Percentiles rank a stretch among this genome's conserved stretches.
Evolutionary conservation across 2,888 invertebrate genomes (phyloP).

Genomic region (Cataglyphis cursor): DNA sequence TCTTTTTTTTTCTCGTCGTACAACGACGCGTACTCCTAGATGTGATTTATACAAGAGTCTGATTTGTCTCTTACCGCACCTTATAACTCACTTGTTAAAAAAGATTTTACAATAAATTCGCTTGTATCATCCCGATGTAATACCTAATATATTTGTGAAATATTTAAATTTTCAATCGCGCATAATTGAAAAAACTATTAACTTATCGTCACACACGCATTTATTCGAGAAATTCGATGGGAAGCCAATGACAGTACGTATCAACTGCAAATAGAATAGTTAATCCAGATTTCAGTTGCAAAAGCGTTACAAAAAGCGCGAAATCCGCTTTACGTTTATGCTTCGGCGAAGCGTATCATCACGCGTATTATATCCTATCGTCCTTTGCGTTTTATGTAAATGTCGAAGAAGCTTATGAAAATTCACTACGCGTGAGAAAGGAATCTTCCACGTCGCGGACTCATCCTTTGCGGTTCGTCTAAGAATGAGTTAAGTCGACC

Average conservation of each 20-base stretch:
- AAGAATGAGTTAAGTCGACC: slow-evolving; percentile 34
- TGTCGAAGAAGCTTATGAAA: slow-evolving; percentile 56
- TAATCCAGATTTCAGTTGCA: not conserved
- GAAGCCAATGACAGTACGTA: not conserved
- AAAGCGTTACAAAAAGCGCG: not conserved
- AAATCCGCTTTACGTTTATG: not conserved
- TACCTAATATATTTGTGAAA: not conserved
- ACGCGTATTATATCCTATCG: not conserved
- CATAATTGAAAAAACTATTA: not conserved
- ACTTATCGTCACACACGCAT: not conserved
- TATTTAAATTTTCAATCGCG: not conserved
- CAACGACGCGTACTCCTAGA: not conserved
- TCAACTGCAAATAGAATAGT: not conserved
- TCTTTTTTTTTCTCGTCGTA: slow-evolving; percentile 1
- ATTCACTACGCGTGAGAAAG: slow-evolving; percentile 46
- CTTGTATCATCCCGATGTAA: no score
- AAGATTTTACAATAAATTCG: not conserved
- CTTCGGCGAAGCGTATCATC: not conserved
- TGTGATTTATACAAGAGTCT: slow-evolving; percentile 22
- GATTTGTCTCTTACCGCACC: not conserved
- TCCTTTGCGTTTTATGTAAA: slow-evolving; percentile 53
- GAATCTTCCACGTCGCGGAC: not conserved
- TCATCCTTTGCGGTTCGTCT: not conserved
- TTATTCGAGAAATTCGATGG: not conserved
- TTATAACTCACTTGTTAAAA: not conserved